phyloP scores from a whole-genome alignment of 2,113 vertebrate genomes.

The mouse (Mus musculus) region DNA sequence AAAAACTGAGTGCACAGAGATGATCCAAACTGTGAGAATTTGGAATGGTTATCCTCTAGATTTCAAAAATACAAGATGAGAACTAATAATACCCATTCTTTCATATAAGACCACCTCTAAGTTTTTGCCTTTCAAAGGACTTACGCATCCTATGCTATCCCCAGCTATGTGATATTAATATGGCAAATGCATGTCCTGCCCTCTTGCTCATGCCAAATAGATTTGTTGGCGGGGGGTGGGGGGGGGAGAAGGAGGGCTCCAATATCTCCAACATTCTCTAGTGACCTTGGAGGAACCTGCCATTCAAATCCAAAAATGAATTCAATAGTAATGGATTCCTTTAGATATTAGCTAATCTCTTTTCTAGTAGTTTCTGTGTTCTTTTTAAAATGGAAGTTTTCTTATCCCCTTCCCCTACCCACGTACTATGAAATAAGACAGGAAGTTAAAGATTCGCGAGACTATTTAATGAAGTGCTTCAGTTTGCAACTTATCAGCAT shows the following conservation, averaged over 20 bases:
- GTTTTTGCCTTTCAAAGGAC: constrained; percentile 15
- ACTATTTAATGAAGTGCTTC: constrained; percentile 72
- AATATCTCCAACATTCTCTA: not conserved
- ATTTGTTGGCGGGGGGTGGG: constrained; percentile 4
- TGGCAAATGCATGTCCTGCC: not conserved
- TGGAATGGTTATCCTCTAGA: not conserved
- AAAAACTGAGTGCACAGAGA: constrained; percentile 20
- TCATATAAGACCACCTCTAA: constrained; percentile 16
- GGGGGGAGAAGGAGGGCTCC: not conserved
- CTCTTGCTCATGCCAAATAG: not conserved
- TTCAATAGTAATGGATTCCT: constrained; percentile 17
- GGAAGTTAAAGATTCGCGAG: constrained; percentile 76
- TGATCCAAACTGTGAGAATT: constrained; percentile 53
- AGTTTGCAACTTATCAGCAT: not conserved
- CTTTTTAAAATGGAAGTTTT: constrained; percentile 70
- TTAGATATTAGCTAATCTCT: constrained; percentile 57
- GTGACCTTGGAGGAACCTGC: constrained; percentile 23
- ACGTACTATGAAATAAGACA: not conserved
- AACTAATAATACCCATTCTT: not conserved
- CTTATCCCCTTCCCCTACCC: constrained; percentile 54
- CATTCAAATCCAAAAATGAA: constrained; percentile 38
- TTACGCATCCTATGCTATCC: not conserved
- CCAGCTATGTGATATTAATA: not conserved
- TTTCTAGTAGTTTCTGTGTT: constrained; percentile 73
- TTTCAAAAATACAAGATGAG: constrained; percentile 38